These are phyloP conservation scores for Ariolimax columbianus DNA, from an alignment of 2,888 invertebrate species.

Conservation along the genomic window DNA sequence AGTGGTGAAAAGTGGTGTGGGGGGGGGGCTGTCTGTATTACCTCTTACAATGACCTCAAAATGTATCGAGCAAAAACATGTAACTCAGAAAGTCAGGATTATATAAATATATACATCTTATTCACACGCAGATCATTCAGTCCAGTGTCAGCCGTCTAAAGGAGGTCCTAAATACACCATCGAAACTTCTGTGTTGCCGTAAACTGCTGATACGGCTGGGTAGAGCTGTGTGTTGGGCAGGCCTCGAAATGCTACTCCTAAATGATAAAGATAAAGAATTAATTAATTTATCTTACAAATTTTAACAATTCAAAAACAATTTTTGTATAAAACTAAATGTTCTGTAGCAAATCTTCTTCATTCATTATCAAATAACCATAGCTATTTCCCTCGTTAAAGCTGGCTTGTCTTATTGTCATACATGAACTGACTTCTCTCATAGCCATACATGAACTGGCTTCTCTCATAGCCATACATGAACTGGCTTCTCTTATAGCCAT, in stretches of 20 bases:
- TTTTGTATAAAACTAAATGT: no score
- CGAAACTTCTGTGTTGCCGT: conserved; percentile 99
- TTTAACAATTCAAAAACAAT: no score
- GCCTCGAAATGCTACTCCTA: conserved; percentile 94
- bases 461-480: no score
- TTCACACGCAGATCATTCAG: not conserved
- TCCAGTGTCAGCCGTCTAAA: conserved; percentile 86
- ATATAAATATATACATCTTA: not conserved
- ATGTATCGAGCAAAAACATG: not conserved
- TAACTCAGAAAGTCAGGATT: not conserved
- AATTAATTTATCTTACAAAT: not conserved
- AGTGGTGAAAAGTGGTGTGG: no score
- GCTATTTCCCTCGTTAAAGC: no score
- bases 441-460: no score
- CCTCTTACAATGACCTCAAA: not conserved
- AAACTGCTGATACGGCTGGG: conserved; percentile 97
- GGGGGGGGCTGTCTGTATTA: no score
- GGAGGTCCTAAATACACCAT: conserved; percentile 98
- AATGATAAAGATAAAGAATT: conserved; percentile 47
- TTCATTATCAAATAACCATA: no score
- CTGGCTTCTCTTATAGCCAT: no score
- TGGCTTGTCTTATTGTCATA: no score
- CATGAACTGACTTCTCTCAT: no score
- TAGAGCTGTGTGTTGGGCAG: conserved; percentile 94
- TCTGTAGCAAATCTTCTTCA: no score